Base-by-base conservation (phyloP, 2,888 invertebrate genomes). In the Drosophila nr. fundita region DNA sequence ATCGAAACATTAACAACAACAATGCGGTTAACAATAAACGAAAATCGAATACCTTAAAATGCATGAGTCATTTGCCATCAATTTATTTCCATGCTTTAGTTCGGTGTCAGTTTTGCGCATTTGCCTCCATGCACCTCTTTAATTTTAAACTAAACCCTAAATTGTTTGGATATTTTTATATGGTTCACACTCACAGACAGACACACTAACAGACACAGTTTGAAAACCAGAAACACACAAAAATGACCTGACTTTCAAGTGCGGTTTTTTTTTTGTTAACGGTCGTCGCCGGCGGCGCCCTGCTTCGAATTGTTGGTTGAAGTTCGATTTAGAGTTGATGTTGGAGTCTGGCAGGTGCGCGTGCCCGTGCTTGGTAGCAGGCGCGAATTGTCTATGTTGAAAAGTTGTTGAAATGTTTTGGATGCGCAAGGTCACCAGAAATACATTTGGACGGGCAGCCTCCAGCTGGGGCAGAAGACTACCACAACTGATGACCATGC, bases 1-100 rank as follows among this genome's bases (percentile, higher is more conserved):
- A 83, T 89, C 84, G 82, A 71, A 79, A 76, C 82, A 81, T 74
- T 87, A 78, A 76, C 72, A 85, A 59, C 72, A 48, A 59, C 60
- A 68, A 54, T 60, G 27, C 38, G 66, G 54, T 68, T 38, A 71
- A 82, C 81, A 68, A 66, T 67, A 76, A 83, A 68, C 76, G 68
- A 74, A 68, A 29, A 68, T 40, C 34, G 55, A 58, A 53, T 48
- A 29, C 48, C 73, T 63, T 76, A 87, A 89, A 85, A 88, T 21
- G 66, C 72, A 87, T 89, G 90, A 90, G 87, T 87, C 90, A 87
- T 90, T 83, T 90, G 74, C 76, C 90, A 88, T 74, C 80, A 80
- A 87, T 90, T 88, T 87, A 86, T 83, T 76, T 90, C 68, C 62
- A 73, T 73, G 81, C 73, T 83, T 86, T 74, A 75, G 73, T 89